Conservation (phyloP, 2,797 vertebrate genomes). For the Amblyopsis hoosieri region DNA sequence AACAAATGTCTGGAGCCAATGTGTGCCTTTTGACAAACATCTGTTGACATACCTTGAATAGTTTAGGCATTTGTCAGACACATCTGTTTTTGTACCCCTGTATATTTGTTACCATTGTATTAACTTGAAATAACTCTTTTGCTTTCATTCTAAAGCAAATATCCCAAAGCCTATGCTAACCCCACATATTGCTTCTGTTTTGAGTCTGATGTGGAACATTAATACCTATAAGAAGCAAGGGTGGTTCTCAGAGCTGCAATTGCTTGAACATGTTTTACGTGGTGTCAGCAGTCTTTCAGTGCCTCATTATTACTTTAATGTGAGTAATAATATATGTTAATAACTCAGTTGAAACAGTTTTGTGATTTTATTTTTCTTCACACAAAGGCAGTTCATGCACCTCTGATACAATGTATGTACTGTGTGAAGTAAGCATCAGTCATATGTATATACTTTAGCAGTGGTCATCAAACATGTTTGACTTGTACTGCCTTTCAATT, state of each 20-base stretch:
- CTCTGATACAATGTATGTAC: too few relatives aligned
- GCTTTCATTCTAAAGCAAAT: not conserved
- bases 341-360: too few relatives aligned
- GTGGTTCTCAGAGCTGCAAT: not conserved
- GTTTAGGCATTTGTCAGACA: conserved; percentile 21
- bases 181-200: not conserved
- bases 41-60: conserved; percentile 6
- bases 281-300: not conserved
- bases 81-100: conserved; percentile 23
- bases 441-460: too few relatives aligned
- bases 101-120: too few relatives aligned
- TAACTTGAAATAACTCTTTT: not conserved
- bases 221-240: not conserved
- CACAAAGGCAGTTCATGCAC: too few relatives aligned
- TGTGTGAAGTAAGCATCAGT: too few relatives aligned
- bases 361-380: too few relatives aligned
- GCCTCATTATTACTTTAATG: too few relatives aligned
- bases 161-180: not conserved
- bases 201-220: not conserved
- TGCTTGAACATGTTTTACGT: not conserved
- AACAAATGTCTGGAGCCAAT: conserved; percentile 5
- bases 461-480: too few relatives aligned
- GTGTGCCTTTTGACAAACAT: conserved; percentile 22
- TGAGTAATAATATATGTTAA: too few relatives aligned
- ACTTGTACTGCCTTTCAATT: too few relatives aligned